Conservation (phyloP, 2,797 vertebrate species). For the Esox lucius region DNA sequence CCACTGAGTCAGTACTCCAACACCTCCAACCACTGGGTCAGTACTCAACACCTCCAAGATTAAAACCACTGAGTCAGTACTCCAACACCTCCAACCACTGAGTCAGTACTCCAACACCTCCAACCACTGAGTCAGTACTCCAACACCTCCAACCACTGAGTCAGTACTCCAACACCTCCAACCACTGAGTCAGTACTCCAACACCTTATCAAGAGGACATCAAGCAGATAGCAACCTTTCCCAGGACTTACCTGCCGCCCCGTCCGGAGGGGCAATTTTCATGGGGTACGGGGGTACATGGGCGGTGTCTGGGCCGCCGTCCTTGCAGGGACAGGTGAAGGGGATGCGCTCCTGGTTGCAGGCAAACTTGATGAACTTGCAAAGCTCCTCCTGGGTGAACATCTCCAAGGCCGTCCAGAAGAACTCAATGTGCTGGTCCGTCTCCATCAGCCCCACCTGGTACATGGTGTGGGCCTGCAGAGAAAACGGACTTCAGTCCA, state of each 20-base stretch:
- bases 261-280: conserved; percentile 97
- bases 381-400: conserved; percentile 98
- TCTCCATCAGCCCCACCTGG: conserved; percentile 98
- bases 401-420: conserved; percentile 96
- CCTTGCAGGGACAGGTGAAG: conserved; percentile 97
- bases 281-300: conserved; percentile 97
- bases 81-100: no score
- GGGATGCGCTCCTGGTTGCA: conserved; percentile 98
- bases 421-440: conserved; percentile 96
- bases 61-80: no score
- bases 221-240: conserved; percentile 3
- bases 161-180: no score
- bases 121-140: no score
- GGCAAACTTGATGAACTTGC: conserved; percentile 98
- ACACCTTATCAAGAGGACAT: background rate
- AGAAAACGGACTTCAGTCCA: background rate
- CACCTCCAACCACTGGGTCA: no score
- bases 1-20: no score
- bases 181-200: no score
- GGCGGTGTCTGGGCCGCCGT: conserved; percentile 93
- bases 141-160: no score
- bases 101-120: no score
- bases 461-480: conserved; percentile 97
- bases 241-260: conserved; percentile 83
- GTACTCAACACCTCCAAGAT: no score